Percentiles rank a stretch among this genome's conserved stretches.
These are phyloP conservation scores for Heptranchias perlo DNA, from an alignment of 2,113 vertebrate species.

Conservation along the genomic window DNA sequence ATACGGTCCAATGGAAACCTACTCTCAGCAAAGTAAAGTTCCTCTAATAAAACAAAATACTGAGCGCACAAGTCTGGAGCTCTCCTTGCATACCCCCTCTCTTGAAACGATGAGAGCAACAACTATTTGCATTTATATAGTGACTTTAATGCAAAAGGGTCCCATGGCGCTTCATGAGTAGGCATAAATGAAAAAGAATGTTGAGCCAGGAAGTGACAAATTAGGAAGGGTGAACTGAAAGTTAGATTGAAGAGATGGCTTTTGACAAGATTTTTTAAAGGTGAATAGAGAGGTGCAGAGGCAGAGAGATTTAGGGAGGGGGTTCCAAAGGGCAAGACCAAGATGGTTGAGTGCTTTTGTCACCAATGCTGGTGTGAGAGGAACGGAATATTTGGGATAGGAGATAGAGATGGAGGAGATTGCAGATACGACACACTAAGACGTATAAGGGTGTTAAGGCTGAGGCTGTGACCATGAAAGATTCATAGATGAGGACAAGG, in stretches of 20 bases:
- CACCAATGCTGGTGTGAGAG: background rate
- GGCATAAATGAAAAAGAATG: background rate
- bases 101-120: too few relatives aligned
- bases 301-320: background rate
- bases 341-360: background rate
- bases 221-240: background rate
- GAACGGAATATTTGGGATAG: background rate
- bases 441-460: too few relatives aligned
- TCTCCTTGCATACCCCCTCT: too few relatives aligned
- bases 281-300: background rate
- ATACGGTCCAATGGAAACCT: too few relatives aligned
- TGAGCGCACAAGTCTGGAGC: too few relatives aligned
- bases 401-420: background rate
- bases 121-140: too few relatives aligned
- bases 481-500: background rate
- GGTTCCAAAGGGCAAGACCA: background rate
- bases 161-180: too few relatives aligned
- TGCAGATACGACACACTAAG: background rate
- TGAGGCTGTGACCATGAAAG: background rate
- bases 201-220: background rate
- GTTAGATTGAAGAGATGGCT: background rate
- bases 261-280: background rate
- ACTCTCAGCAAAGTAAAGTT: too few relatives aligned
- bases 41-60: too few relatives aligned
- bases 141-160: too few relatives aligned